A percentile compares a stretch with the other conserved stretches of the same genome.
Evolutionary conservation across 37 sponge, comb jelly and placozoan genomes (phyloP).

Genomic region (Chondrosia reniformis): DNA sequence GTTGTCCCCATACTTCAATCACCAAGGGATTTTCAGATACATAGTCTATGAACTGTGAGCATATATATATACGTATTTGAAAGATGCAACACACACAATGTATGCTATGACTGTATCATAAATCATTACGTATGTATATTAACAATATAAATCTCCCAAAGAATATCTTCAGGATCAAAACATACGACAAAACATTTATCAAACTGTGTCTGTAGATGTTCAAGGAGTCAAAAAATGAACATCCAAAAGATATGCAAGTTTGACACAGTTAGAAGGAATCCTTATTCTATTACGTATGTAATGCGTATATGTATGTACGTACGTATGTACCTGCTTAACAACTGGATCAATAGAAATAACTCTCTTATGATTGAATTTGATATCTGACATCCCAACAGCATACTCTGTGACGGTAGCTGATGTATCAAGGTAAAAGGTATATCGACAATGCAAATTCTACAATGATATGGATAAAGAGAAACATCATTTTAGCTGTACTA

Average conservation of each 20-base stretch:
- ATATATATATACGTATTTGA: not conserved
- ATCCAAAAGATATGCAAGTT: too few species aligned
- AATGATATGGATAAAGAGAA: too few species aligned
- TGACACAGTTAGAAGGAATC: too few species aligned
- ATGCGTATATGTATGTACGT: not conserved
- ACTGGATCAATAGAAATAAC: slow-evolving; percentile 49
- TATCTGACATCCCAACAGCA: slow-evolving; percentile 29
- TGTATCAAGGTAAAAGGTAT: slow-evolving; percentile 60
- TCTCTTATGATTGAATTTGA: slow-evolving; percentile 42
- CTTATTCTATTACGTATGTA: too few species aligned
- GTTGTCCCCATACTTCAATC: slow-evolving; percentile 62
- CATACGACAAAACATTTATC: not conserved
- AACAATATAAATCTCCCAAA: too few species aligned
- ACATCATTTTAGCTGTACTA: too few species aligned
- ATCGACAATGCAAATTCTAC: slow-evolving; percentile 61
- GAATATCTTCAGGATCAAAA: not conserved
- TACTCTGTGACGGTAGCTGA: slow-evolving; percentile 20
- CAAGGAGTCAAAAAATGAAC: too few species aligned
- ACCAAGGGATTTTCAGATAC: slow-evolving; percentile 45
- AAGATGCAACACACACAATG: not conserved
- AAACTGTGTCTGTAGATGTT: too few species aligned
- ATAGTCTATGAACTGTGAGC: slow-evolving; percentile 41
- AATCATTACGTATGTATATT: too few species aligned
- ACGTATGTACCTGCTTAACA: slow-evolving; percentile 43
- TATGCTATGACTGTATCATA: not conserved